These are phyloP conservation scores for Heliconius aoede DNA, from an alignment of 2,888 invertebrate species.

Conservation along the genomic window DNA sequence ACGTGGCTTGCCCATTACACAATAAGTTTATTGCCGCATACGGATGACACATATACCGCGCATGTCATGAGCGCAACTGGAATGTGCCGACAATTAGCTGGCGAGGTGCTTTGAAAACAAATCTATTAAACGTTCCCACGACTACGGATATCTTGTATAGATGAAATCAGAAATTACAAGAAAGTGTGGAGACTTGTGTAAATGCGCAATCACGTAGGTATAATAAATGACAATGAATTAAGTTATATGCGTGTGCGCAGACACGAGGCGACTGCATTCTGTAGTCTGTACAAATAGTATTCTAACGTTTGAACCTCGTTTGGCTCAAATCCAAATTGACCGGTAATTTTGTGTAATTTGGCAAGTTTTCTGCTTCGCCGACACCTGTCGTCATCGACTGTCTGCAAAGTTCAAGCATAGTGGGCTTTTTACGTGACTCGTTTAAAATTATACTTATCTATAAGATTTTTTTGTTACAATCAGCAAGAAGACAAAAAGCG, in stretches of 20 bases:
- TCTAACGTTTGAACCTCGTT: slow-evolving; percentile 54
- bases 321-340: slow-evolving; percentile 71
- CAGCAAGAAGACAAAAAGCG: slow-evolving; percentile 23
- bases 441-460: slow-evolving; percentile 40
- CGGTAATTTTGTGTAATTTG: slow-evolving; percentile 71
- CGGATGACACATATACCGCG: slow-evolving; percentile 75
- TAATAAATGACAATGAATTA: slow-evolving; percentile 25
- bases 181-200: slow-evolving; percentile 13
- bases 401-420: slow-evolving; percentile 59
- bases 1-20: slow-evolving; percentile 75
- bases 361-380: slow-evolving; percentile 65
- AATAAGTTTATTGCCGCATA: slow-evolving; percentile 80
- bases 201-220: background rate
- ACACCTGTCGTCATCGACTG: slow-evolving; percentile 72
- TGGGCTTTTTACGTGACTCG: slow-evolving; percentile 48
- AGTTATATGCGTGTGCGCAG: slow-evolving; percentile 21
- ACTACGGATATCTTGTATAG: background rate
- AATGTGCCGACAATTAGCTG: slow-evolving; percentile 56
- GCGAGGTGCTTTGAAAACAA: slow-evolving; percentile 44
- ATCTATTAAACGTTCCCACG: slow-evolving; percentile 28
- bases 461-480: slow-evolving; percentile 38
- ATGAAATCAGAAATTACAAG: background rate
- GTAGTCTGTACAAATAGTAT: slow-evolving; percentile 50
- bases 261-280: slow-evolving; percentile 44
- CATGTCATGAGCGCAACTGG: slow-evolving; percentile 68